A percentile compares a stretch with the other conserved stretches of the same genome.
These are phyloP conservation scores for Cyclargus thomasi DNA, from an alignment of 1,140 invertebrate genomes.

Conservation along the genomic window DNA sequence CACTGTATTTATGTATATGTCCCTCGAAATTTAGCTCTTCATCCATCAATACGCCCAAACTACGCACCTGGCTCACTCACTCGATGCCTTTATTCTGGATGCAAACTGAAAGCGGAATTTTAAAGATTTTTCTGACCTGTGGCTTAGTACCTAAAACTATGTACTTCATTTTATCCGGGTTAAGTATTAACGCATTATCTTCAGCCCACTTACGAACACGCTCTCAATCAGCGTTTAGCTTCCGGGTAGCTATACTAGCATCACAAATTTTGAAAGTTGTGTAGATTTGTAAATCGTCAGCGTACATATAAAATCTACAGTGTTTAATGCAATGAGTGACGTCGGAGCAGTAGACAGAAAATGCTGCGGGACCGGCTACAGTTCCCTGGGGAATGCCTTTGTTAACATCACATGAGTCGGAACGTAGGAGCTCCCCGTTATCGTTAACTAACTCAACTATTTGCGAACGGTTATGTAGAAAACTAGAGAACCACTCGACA, in stretches of 20 bases:
- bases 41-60: too few relatives aligned
- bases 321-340: not conserved
- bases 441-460: not conserved
- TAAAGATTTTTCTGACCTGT: constrained; percentile 8
- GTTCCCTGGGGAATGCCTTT: not conserved
- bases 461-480: not conserved
- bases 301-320: constrained; percentile 8
- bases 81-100: too few relatives aligned
- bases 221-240: constrained; percentile 5
- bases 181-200: constrained; percentile 4
- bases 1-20: too few relatives aligned
- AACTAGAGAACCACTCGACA: not conserved
- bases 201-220: not conserved
- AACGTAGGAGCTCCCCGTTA: not conserved
- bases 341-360: not conserved
- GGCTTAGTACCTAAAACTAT: not conserved
- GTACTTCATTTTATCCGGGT: constrained; percentile 13
- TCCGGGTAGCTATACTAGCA: not conserved
- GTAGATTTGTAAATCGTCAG: constrained; percentile 16
- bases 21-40: too few relatives aligned
- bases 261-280: not conserved
- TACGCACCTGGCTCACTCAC: too few relatives aligned
- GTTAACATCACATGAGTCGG: not conserved
- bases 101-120: too few relatives aligned
- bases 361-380: not conserved